Conservation (phyloP, 2,113 vertebrate species). For the Hirundichthys speculiger region DNA sequence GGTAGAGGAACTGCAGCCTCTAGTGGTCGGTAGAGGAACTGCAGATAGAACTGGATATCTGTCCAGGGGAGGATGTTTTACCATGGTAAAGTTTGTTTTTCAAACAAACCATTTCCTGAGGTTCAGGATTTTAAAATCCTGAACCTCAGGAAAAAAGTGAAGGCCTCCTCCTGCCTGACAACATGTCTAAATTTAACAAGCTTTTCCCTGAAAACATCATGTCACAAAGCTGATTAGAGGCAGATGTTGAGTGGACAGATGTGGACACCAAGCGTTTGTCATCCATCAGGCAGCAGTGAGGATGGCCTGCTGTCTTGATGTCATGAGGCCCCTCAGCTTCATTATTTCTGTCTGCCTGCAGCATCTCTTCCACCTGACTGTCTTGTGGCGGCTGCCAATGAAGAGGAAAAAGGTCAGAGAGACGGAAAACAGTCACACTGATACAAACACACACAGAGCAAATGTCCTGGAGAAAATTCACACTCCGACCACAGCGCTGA, state of each 20-base stretch:
- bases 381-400: constrained; percentile 15
- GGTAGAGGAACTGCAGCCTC: too few relatives aligned
- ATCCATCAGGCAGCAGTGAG: constrained; percentile 63
- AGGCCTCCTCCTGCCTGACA: neutral
- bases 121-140: too few relatives aligned
- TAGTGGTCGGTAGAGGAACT: too few relatives aligned
- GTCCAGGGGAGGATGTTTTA: too few relatives aligned
- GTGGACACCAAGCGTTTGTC: constrained; percentile 67
- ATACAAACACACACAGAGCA: too few relatives aligned
- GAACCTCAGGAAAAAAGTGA: too few relatives aligned
- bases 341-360: constrained; percentile 51
- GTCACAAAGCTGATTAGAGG: constrained; percentile 47
- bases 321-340: constrained; percentile 63
- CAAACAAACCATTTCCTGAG: too few relatives aligned
- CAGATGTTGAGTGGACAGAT: constrained; percentile 47
- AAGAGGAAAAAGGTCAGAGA: constrained; percentile 34
- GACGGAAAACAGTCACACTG: too few relatives aligned
- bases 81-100: too few relatives aligned
- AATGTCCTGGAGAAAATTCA: neutral
- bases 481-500: constrained; percentile 2
- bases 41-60: too few relatives aligned
- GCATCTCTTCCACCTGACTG: constrained; percentile 41
- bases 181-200: neutral
- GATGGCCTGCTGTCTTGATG: constrained; percentile 66
- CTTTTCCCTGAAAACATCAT: constrained; percentile 12